Conservation (phyloP, 2,113 vertebrate genomes). For the Corvus hawaiiensis region DNA sequence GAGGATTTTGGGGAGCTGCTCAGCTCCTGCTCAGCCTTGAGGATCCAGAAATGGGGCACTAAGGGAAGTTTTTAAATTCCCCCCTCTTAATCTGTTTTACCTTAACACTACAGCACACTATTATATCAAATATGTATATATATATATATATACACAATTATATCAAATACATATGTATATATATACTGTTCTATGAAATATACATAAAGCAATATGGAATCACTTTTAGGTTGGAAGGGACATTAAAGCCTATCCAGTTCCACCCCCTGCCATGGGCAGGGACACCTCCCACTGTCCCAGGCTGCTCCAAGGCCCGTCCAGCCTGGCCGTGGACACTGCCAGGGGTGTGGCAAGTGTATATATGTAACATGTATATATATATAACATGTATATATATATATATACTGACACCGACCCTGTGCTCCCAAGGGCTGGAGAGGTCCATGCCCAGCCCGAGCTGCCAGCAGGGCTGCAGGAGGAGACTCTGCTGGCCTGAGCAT, state of each 20-base stretch:
- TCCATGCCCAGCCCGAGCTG: fast-evolving
- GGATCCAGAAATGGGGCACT: background rate
- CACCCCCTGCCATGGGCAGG: background rate
- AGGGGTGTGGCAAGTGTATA: background rate
- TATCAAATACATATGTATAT: background rate
- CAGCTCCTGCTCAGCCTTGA: background rate
- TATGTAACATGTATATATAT: background rate
- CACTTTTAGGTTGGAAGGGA: background rate
- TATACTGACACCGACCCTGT: fast-evolving
- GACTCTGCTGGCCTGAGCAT: background rate
- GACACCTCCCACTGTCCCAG: background rate
- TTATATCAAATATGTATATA: background rate
- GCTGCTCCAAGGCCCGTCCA: background rate
- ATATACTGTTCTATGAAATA: background rate
- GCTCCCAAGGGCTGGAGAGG: background rate
- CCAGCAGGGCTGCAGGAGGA: background rate
- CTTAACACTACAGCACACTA: background rate
- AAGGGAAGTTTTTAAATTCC: background rate
- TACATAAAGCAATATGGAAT: background rate
- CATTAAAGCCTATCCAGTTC: background rate
- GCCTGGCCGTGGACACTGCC: background rate
- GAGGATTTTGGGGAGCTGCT: background rate
- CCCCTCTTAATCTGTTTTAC: background rate
- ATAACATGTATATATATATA: too few species aligned
- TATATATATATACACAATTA: background rate